Conservation (phyloP, 1,140 invertebrate genomes). For the Camponotus floridanus region DNA sequence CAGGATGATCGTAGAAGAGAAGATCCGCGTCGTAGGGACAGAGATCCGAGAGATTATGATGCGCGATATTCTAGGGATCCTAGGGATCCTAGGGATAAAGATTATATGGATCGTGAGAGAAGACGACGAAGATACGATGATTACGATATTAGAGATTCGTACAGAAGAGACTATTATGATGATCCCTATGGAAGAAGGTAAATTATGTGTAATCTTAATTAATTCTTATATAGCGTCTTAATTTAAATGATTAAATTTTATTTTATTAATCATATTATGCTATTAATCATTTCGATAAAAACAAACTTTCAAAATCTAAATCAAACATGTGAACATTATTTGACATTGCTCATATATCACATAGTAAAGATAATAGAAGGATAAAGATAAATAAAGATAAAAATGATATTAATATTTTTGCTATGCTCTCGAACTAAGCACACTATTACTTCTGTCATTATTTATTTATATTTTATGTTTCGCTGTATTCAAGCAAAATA, state of each 20-base stretch:
- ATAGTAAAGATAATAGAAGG: too few relatives aligned
- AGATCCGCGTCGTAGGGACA: constrained; percentile 77
- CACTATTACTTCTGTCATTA: too few relatives aligned
- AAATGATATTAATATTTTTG: too few relatives aligned
- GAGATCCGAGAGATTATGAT: constrained; percentile 81
- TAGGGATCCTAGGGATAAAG: constrained; percentile 75
- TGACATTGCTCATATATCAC: too few relatives aligned
- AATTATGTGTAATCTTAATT: neutral
- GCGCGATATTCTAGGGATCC: constrained; percentile 77
- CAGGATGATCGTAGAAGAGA: constrained; percentile 78
- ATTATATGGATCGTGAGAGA: constrained; percentile 81
- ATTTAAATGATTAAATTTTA: neutral
- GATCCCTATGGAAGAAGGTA: constrained; percentile 84
- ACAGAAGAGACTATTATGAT: constrained; percentile 84
- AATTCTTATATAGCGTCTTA: neutral
- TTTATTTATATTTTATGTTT: too few relatives aligned
- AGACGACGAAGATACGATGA: constrained; percentile 83
- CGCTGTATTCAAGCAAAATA: neutral
- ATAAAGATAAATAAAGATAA: too few relatives aligned
- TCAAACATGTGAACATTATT: neutral
- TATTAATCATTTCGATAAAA: neutral
- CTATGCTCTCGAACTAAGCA: too few relatives aligned
- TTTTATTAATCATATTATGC: neutral
- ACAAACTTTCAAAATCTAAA: neutral
- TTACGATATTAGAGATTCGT: constrained; percentile 80